phyloP scores from a whole-genome alignment of 2,888 invertebrate species.

The Alviniconcha strummeri region DNA sequence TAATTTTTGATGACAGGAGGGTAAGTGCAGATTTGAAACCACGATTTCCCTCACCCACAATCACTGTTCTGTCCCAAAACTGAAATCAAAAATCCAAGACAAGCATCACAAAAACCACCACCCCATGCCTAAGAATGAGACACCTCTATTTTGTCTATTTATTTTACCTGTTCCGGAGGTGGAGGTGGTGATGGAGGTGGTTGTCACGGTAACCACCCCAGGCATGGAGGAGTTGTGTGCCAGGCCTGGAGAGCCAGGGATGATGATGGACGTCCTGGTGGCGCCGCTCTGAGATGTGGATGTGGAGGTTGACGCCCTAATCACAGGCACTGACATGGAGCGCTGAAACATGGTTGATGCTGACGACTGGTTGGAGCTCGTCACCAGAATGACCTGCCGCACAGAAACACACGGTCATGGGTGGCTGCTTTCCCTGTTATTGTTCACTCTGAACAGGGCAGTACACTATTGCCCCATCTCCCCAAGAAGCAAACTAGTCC shows the following conservation, averaged over 20 bases:
- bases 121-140: no score
- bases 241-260: conserved; percentile 45
- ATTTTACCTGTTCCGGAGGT: conserved; percentile 51
- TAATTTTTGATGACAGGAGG: no score
- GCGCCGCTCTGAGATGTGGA: conserved; percentile 34
- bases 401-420: neutral
- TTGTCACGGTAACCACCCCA: conserved; percentile 58
- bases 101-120: no score
- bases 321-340: conserved; percentile 60
- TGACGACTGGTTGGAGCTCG: conserved; percentile 60
- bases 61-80: no score
- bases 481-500: no score
- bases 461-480: no score
- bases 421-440: neutral
- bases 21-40: no score
- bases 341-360: conserved; percentile 58
- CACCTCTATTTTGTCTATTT: no score
- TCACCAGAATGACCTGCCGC: conserved; percentile 66
- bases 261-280: conserved; percentile 49
- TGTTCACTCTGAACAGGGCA: no score
- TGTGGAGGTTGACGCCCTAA: conserved; percentile 56
- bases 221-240: conserved; percentile 47
- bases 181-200: conserved; percentile 50
- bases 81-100: no score
- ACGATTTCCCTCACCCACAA: no score